A percentile compares a stretch with the other conserved stretches of the same genome.
phyloP scores from a whole-genome alignment of 2,888 invertebrate genomes.

The Norana najaformis region DNA sequence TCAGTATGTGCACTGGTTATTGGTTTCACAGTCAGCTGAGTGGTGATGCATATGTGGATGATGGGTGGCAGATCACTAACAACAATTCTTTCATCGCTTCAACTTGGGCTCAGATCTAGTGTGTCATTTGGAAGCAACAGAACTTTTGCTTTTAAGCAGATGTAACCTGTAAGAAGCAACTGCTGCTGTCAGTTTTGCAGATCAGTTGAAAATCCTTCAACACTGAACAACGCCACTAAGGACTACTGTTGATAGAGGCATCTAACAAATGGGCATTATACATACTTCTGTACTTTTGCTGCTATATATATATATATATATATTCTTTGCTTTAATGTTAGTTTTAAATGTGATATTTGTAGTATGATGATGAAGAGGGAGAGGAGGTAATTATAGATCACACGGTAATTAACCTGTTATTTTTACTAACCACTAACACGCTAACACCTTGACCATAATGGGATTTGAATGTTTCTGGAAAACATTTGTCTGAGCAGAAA shows the following conservation, averaged over 20 bases:
- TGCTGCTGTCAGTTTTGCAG: background rate
- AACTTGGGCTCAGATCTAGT: background rate
- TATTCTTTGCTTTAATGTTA: background rate
- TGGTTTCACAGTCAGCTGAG: background rate
- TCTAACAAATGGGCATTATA: background rate
- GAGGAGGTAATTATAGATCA: constrained; percentile 25
- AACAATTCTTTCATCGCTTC: background rate
- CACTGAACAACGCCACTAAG: background rate
- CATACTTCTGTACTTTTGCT: background rate
- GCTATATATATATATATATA: background rate
- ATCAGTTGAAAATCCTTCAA: background rate
- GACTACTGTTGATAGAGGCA: background rate
- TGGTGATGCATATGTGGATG: background rate
- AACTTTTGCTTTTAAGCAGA: background rate
- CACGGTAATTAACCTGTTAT: constrained; percentile 21
- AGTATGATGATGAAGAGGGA: constrained; percentile 16
- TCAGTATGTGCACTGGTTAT: background rate
- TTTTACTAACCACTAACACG: constrained; percentile 8
- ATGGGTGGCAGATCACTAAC: background rate
- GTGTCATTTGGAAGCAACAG: background rate
- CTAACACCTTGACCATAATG: background rate
- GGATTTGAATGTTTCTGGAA: background rate
- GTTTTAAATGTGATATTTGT: constrained; percentile 1
- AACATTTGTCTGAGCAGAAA: background rate
- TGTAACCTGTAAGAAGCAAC: background rate